Evolutionary conservation across 1,140 invertebrate species (phyloP).

Genomic region (Diprion similis): DNA sequence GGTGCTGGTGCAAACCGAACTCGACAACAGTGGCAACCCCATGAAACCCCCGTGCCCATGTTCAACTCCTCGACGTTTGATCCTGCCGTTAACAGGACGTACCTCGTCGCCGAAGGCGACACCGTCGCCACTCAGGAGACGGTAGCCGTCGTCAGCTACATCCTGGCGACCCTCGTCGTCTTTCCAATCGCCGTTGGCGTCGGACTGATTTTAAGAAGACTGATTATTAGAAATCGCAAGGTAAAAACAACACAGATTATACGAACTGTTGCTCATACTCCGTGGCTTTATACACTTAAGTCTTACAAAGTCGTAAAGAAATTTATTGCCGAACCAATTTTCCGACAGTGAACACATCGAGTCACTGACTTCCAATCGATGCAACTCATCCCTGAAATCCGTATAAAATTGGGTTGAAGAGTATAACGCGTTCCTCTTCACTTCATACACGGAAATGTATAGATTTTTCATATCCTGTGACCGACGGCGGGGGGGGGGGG

Average conservation of each 20-base stretch:
- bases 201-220: conserved; percentile 60
- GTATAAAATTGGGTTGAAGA: background rate
- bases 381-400: background rate
- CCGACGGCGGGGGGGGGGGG: too few relatives aligned
- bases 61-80: conserved; percentile 41
- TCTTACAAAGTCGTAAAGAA: too few relatives aligned
- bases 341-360: too few relatives aligned
- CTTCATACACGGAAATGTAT: background rate
- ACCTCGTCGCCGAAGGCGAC: conserved; percentile 51
- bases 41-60: conserved; percentile 38
- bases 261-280: too few relatives aligned
- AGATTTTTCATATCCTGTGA: background rate
- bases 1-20: conserved; percentile 33
- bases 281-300: too few relatives aligned
- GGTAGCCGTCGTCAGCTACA: conserved; percentile 57
- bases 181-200: conserved; percentile 60
- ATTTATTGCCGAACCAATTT: too few relatives aligned
- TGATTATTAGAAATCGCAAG: conserved; percentile 63
- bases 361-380: background rate
- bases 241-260: conserved; percentile 37
- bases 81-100: conserved; percentile 45
- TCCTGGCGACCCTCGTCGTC: conserved; percentile 56
- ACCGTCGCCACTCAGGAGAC: conserved; percentile 58
- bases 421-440: background rate
- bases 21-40: conserved; percentile 32